Evolutionary conservation across 2,113 vertebrate genomes (phyloP).

Genomic region (Emberiza fucata): DNA sequence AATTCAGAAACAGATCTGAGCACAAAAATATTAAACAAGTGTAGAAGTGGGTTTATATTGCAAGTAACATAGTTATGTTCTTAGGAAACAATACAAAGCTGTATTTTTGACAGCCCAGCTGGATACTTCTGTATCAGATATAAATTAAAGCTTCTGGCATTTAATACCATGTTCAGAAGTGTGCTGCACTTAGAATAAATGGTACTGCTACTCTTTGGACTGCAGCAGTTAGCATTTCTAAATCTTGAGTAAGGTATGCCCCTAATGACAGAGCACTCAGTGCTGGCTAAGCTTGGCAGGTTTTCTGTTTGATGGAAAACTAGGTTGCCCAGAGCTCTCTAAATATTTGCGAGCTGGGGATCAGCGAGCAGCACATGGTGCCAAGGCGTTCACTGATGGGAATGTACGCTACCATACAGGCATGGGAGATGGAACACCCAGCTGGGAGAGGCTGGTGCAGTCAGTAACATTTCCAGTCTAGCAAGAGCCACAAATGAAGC

Average conservation of each 20-base stretch:
- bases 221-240: not conserved
- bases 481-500: not conserved
- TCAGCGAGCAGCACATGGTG: fast-evolving
- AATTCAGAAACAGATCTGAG: not conserved
- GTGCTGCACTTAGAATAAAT: not conserved
- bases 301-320: not conserved
- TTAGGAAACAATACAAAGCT: not conserved
- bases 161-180: not conserved
- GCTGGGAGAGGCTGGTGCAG: not conserved
- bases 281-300: not conserved
- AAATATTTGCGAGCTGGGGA: not conserved
- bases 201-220: not conserved
- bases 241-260: not conserved
- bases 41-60: not conserved
- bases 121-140: not conserved
- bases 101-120: not conserved
- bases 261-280: not conserved
- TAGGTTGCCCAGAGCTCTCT: not conserved
- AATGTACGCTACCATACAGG: fast-evolving
- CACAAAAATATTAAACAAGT: not conserved
- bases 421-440: not conserved
- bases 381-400: not conserved
- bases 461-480: not conserved
- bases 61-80: not conserved
- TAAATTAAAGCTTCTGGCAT: not conserved